phyloP scores from a whole-genome alignment of 2,797 vertebrate genomes.

The Coccyzus lansbergi region DNA sequence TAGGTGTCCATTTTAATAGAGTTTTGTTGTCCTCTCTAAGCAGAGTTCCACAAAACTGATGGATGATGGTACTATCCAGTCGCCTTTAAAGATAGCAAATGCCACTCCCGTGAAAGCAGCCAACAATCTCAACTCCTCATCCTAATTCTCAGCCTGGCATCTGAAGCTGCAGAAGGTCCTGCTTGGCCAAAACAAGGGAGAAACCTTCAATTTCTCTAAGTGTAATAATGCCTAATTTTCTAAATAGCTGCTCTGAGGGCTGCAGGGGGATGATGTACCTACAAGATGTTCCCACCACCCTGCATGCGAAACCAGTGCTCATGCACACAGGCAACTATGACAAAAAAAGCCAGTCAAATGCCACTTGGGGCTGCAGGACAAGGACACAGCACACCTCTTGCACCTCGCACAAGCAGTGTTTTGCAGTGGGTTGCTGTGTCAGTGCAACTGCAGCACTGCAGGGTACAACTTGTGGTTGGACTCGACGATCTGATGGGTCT shows the following conservation, averaged over 20 bases:
- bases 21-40: not conserved
- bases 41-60: not conserved
- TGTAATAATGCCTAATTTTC: not conserved
- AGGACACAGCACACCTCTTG: accelerated
- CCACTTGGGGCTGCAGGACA: too few species aligned
- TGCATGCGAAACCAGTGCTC: not conserved
- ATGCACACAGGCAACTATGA: accelerated
- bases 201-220: not conserved
- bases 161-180: not conserved
- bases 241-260: not conserved
- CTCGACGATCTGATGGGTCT: too few species aligned
- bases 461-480: too few species aligned
- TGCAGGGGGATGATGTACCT: not conserved
- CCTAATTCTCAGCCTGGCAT: not conserved
- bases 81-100: not conserved
- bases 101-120: not conserved
- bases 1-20: not conserved
- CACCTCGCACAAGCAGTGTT: not conserved
- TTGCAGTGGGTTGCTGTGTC: accelerated
- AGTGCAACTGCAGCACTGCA: not conserved
- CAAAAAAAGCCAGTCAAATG: accelerated
- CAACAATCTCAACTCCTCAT: not conserved
- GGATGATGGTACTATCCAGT: not conserved
- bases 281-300: not conserved
- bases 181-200: not conserved